Percentiles rank a stretch among this genome's conserved stretches.
These are phyloP conservation scores for Drosophila fungiperda DNA, from an alignment of 2,888 invertebrate species.

Conservation along the genomic window DNA sequence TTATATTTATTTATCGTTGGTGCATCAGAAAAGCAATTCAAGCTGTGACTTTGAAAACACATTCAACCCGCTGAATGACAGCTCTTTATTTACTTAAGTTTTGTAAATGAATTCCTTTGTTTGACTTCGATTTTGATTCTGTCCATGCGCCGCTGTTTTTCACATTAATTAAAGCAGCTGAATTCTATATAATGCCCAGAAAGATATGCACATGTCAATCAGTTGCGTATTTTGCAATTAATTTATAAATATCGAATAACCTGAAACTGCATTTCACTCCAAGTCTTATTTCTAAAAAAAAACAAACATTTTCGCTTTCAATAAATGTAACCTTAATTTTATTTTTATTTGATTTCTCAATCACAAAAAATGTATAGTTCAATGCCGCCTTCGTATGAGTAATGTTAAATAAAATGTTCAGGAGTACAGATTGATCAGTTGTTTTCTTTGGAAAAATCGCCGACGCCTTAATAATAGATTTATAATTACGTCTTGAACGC, in stretches of 20 bases:
- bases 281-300: not conserved
- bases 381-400: conserved; percentile 1
- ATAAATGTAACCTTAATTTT: not conserved
- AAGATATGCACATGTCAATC: conserved; percentile 3
- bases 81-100: conserved; percentile 52
- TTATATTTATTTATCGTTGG: conserved; percentile 24
- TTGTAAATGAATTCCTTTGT: conserved; percentile 47
- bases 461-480: conserved; percentile 59
- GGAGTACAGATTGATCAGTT: conserved; percentile 1
- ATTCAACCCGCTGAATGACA: conserved; percentile 36
- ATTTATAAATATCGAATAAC: not conserved
- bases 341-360: not conserved
- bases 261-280: not conserved
- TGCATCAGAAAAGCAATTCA: conserved; percentile 50
- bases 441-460: conserved; percentile 13
- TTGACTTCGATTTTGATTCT: conserved; percentile 21
- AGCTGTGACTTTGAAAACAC: conserved; percentile 52
- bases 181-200: conserved; percentile 12
- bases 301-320: not conserved
- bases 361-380: not conserved
- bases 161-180: conserved; percentile 6
- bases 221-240: not conserved
- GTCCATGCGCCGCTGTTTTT: conserved; percentile 19
- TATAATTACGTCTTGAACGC: conserved; percentile 54
- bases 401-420: not conserved